Conservation (phyloP, 2,113 vertebrate species). For the Lycaon pictus region DNA sequence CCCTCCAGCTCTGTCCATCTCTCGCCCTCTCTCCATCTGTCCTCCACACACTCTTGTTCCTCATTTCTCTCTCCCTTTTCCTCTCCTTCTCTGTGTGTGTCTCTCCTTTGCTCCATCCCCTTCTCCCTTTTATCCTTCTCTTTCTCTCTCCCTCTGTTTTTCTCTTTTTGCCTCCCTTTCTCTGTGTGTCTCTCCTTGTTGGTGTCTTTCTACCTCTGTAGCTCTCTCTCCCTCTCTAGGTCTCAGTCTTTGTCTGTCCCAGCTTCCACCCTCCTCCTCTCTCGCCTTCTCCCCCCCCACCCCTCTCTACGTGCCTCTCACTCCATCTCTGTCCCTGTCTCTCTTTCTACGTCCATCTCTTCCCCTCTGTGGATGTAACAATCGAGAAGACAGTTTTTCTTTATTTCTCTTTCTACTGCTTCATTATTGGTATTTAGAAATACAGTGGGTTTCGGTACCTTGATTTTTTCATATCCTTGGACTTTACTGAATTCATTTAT, state of each 20-base stretch:
- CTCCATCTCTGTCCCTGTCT: neutral
- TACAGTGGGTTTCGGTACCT: neutral
- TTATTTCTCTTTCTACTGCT: neutral
- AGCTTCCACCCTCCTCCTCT: neutral
- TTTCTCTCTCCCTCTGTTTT: neutral
- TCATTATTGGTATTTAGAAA: neutral
- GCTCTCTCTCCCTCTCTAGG: neutral
- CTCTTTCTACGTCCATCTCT: neutral
- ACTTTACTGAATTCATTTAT: neutral
- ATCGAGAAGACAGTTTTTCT: neutral
- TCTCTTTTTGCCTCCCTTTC: neutral
- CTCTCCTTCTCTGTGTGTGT: neutral
- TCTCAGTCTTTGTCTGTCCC: neutral
- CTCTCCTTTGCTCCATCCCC: neutral
- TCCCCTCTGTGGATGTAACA: neutral
- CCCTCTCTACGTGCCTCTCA: neutral
- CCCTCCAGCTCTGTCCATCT: neutral
- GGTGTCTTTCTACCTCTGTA: neutral
- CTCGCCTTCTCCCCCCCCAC: too few species aligned
- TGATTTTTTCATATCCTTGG: neutral
- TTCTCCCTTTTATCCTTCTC: neutral
- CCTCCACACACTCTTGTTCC: neutral
- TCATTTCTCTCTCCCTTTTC: neutral
- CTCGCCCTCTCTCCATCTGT: neutral
- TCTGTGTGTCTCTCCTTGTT: neutral